Percentiles rank a stretch among this genome's conserved stretches.
Conservation (phyloP, 2,797 vertebrate species). For the Ptychadena robeensis region DNA sequence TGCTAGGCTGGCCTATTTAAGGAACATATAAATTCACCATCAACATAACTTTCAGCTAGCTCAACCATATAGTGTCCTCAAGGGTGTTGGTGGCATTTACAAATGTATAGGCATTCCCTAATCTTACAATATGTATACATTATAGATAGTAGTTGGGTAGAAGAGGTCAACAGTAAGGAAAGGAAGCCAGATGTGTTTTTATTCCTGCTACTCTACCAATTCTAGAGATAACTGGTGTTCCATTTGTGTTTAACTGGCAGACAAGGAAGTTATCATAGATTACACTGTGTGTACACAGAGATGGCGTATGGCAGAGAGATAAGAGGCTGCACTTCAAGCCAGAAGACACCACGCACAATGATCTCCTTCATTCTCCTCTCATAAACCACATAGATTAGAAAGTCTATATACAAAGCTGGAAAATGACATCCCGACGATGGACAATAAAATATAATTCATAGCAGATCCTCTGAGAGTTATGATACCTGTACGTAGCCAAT, state of each 20-base stretch:
- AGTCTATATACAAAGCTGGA: neutral
- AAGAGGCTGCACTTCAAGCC: constrained; percentile 3
- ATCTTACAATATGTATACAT: no score
- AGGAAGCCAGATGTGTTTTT: no score
- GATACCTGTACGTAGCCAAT: neutral
- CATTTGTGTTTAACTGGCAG: constrained; percentile 32
- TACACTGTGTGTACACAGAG: constrained; percentile 10
- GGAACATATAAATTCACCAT: no score
- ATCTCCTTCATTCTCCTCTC: neutral
- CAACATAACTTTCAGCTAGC: no score
- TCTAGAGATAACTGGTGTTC: neutral
- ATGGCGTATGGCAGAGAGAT: constrained; percentile 26
- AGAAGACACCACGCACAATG: constrained; percentile 14
- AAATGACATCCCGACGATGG: neutral
- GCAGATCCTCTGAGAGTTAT: neutral
- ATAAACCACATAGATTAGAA: neutral
- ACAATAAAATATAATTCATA: constrained; percentile 23
- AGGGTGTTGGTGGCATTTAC: no score
- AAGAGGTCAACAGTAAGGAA: no score
- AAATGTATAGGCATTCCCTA: no score
- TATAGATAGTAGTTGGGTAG: no score
- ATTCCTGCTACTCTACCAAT: no score
- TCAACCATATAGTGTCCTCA: no score
- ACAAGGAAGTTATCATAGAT: neutral
- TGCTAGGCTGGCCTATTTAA: no score